Conservation (phyloP, 2,888 invertebrate genomes). For the Halictus ligatus region DNA sequence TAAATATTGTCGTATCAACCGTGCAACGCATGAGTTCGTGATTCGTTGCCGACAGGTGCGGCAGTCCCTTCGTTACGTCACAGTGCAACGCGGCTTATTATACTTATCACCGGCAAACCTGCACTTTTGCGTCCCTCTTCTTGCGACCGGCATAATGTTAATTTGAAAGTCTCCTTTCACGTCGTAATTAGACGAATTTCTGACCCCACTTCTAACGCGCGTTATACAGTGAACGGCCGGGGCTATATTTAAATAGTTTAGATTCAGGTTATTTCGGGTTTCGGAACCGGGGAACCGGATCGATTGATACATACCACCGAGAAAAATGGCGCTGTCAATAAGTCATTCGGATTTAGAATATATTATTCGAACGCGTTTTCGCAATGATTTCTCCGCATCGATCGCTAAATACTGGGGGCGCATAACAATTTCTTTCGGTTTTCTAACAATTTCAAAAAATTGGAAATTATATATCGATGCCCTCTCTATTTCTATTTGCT, state of each 20-base stretch:
- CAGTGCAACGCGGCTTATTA: not conserved
- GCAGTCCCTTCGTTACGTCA: not conserved
- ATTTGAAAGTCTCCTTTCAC: slow-evolving; percentile 18
- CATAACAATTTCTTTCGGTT: not conserved
- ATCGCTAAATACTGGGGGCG: not conserved
- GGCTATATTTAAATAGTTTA: not conserved
- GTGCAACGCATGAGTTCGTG: not conserved
- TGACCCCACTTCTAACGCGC: not conserved
- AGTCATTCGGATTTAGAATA: not conserved
- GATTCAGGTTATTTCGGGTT: not conserved
- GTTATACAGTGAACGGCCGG: not conserved
- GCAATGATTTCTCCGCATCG: not conserved
- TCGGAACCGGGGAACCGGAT: not conserved
- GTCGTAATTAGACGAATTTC: slow-evolving; percentile 12
- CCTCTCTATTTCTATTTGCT: not conserved
- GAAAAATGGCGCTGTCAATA: not conserved
- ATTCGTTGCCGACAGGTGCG: not conserved
- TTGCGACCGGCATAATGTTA: not conserved
- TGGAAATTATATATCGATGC: not conserved
- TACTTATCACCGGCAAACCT: not conserved
- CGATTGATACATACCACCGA: not conserved
- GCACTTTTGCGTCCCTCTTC: not conserved
- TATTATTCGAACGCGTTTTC: not conserved
- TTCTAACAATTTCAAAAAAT: not conserved
- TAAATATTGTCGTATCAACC: not conserved